Evolutionary conservation across 2,888 invertebrate genomes (phyloP), one percentile per base, ranked within the genome.

Genomic region (Cremastinae sp.): DNA sequence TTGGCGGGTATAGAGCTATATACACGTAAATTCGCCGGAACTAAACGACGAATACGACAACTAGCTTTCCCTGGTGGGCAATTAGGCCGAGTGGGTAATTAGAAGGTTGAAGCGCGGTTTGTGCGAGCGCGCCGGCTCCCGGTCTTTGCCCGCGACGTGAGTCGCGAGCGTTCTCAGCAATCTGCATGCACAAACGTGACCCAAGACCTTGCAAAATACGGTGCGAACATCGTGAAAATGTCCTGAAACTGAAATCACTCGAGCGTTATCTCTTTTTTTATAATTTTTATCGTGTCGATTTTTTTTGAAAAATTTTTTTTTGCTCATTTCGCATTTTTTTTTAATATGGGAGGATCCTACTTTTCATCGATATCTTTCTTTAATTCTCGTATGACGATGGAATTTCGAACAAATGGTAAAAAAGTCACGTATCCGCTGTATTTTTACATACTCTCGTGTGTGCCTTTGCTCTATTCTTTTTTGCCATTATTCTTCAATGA

Each of bases 31-130:
- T 59, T 18, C 12, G 16, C 41, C 55, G 53, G 51, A 35, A 58
- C 56, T 55, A 66, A 77, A 70, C 55, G 47, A 22, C 47, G 62
- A 68, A 65, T 70, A 72, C 73, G 76, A 55, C 73, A 61, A 78
- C 74, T 59, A 65, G 51, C 71, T 69, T 55, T 62, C 69, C 77
- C 70, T 70, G 61, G 53, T 66, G 76, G 68, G 82, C 80, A 84
- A 85, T 85, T 83, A 83, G 80, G 76, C 74, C 81, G 79, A 80
- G 75, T 78, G 81, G 81, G 82, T 85, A 85, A 84, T 85, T 85
- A 83, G 80, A 80, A 78, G 82, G 80, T 80, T 83, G 79, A 83
- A 78, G 83, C 83, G 81, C 28, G 28, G 28, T 56, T 58, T 49
- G 55, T 74, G 74, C 58, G 69, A 69, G 65, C 65, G 55, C 65